Percentiles rank a stretch among this genome's conserved stretches.
phyloP scores from a whole-genome alignment of 1,140 invertebrate genomes.

The Drosophila bifasciata region DNA sequence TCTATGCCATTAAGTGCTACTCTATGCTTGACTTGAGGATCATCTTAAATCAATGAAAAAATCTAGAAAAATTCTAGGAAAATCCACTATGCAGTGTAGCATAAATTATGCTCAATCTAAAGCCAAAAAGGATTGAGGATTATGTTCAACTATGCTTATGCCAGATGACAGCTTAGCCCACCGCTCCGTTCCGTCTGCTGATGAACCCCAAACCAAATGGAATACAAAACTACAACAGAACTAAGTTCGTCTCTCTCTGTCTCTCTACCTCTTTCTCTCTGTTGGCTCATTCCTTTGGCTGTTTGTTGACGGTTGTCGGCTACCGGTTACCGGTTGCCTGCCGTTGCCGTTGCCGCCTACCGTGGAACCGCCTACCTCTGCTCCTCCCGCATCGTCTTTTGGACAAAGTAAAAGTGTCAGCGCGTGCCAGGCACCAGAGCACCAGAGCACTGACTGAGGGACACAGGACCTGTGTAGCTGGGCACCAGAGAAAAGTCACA shows the following conservation, averaged over 20 bases:
- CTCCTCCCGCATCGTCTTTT: not conserved
- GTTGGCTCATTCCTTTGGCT: conserved; percentile 9
- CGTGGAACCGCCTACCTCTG: not conserved
- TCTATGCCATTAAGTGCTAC: no score
- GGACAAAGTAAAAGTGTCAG: conserved; percentile 80
- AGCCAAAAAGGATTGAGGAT: no score
- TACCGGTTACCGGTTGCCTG: conserved; percentile 11
- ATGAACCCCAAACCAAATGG: no score
- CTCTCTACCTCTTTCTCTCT: no score
- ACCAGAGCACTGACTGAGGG: conserved; percentile 35
- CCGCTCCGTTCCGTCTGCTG: no score
- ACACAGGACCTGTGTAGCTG: conserved; percentile 15
- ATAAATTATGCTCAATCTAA: no score
- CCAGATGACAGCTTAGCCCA: conserved; percentile 35
- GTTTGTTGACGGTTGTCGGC: conserved; percentile 6
- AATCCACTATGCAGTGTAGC: no score
- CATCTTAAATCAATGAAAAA: no score
- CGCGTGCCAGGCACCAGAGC: conserved; percentile 74
- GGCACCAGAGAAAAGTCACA: not conserved
- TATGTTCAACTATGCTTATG: conserved; percentile 17
- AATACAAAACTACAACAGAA: not conserved
- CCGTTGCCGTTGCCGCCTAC: conserved; percentile 6
- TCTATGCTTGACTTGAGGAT: no score
- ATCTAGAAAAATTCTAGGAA: no score
- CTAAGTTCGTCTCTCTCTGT: conserved; percentile 1